phyloP scores from a whole-genome alignment of 2,113 vertebrate genomes.

The pig (Sus scrofa) region T2T-Sscrofa CM000818.6:33149501-33150000 shows the following conservation, averaged over 20 bases:
- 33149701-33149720: background rate
- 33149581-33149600: background rate
- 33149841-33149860: no score
- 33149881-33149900: background rate
- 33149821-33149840: background rate
- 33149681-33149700: background rate
- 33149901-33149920: background rate
- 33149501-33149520: background rate
- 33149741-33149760: background rate
- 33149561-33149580: background rate
- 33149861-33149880: background rate
- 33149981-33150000: background rate
- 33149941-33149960: background rate
- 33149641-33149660: background rate
- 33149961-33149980: constrained; percentile 24
- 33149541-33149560: background rate
- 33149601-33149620: background rate
- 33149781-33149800: background rate
- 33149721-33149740: background rate
- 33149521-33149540: background rate
- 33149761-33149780: background rate
- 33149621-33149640: background rate
- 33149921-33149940: background rate
- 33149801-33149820: background rate
- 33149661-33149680: background rate